phyloP scores from a whole-genome alignment of 2,113 vertebrate species.

The Prionailurus bengalensis region DNA sequence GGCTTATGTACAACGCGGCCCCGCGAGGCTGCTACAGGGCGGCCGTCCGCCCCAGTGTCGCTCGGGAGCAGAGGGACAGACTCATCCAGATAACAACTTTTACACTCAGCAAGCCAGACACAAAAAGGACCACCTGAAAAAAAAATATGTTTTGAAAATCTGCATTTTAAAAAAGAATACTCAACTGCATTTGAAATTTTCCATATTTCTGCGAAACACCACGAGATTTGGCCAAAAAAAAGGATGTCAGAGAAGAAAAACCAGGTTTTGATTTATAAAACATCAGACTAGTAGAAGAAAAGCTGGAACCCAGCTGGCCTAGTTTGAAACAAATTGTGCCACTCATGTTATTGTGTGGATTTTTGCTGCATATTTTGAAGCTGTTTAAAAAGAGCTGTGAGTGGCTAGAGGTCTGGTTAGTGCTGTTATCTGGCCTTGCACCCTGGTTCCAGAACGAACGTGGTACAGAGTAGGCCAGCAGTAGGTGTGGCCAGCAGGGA shows the following conservation, averaged over 20 bases:
- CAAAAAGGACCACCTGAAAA: slow-evolving; percentile 84
- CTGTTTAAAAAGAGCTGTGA: slow-evolving; percentile 75
- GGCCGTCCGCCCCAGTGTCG: slow-evolving; percentile 74
- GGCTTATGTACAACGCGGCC: slow-evolving; percentile 85
- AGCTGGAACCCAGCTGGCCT: slow-evolving; percentile 84
- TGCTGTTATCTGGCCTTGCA: slow-evolving; percentile 68
- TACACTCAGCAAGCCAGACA: slow-evolving; percentile 89
- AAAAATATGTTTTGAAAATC: slow-evolving; percentile 79
- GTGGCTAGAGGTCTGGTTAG: slow-evolving; percentile 78
- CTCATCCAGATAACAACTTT: slow-evolving; percentile 81
- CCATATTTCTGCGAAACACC: slow-evolving; percentile 85
- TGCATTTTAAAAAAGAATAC: slow-evolving; percentile 88
- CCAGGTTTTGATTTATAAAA: slow-evolving; percentile 87
- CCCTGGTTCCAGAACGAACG: slow-evolving; percentile 71
- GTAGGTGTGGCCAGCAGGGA: neutral
- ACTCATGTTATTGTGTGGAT: slow-evolving; percentile 70
- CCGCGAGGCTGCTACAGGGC: slow-evolving; percentile 67
- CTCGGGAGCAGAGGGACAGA: slow-evolving; percentile 82
- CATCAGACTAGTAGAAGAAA: slow-evolving; percentile 85
- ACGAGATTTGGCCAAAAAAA: slow-evolving; percentile 87
- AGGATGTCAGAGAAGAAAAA: slow-evolving; percentile 84
- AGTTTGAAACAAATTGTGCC: slow-evolving; percentile 59
- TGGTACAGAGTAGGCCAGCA: slow-evolving; percentile 53
- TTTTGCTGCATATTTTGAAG: slow-evolving; percentile 86
- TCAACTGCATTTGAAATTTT: slow-evolving; percentile 85